phyloP scores from a whole-genome alignment of 2,113 vertebrate species.

The Rhea americana region DNA sequence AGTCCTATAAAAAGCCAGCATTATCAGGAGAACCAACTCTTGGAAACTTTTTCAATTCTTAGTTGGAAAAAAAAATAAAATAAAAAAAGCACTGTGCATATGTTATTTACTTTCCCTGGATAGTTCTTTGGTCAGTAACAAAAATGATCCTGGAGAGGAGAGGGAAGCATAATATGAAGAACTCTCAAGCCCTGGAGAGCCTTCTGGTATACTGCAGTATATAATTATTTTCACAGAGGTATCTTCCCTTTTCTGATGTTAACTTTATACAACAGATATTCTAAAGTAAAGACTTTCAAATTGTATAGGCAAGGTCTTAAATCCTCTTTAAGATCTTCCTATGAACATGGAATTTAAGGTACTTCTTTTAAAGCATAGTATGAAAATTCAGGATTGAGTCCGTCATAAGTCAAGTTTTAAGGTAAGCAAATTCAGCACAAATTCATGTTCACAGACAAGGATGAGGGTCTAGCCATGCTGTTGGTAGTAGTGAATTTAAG shows the following conservation, averaged over 20 bases:
- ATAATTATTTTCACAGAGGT: background rate
- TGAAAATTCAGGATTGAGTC: background rate
- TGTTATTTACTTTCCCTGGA: background rate
- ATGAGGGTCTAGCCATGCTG: background rate
- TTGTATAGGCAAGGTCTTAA: background rate
- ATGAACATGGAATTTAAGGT: background rate
- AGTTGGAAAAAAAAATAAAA: background rate
- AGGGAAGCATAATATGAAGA: background rate
- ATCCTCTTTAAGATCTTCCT: background rate
- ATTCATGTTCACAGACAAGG: background rate
- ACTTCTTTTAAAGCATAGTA: background rate
- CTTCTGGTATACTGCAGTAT: background rate
- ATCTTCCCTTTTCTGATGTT: background rate
- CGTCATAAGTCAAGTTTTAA: background rate
- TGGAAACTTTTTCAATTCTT: background rate
- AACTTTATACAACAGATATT: background rate
- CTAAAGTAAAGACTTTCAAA: background rate
- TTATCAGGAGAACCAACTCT: conserved; percentile 43
- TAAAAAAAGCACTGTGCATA: background rate
- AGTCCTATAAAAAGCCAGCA: background rate
- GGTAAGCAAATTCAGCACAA: background rate
- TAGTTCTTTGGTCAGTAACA: conserved; percentile 20
- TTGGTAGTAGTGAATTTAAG: background rate
- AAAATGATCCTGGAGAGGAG: background rate
- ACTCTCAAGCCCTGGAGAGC: background rate